These are phyloP conservation scores for Solenopsis invicta DNA, from an alignment of 1,140 invertebrate species.

Conservation along the genomic window DNA sequence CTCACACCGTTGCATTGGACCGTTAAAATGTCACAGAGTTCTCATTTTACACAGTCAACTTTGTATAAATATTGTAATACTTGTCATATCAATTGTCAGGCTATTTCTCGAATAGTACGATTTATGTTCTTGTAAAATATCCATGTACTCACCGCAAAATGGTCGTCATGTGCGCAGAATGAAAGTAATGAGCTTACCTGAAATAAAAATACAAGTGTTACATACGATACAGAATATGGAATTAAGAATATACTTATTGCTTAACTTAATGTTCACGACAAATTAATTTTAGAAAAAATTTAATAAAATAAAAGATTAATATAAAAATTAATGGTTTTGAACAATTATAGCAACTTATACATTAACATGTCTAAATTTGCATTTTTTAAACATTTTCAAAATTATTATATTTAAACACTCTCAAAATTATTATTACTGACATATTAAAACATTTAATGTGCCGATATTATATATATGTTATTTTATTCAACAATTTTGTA, in stretches of 20 bases:
- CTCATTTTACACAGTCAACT: neutral
- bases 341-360: neutral
- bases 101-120: too few relatives aligned
- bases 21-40: neutral
- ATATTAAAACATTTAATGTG: neutral
- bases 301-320: neutral
- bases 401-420: neutral
- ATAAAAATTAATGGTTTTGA: neutral
- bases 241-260: neutral
- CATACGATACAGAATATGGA: too few relatives aligned
- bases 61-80: conserved; percentile 1
- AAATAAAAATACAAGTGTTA: conserved; percentile 34
- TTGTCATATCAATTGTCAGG: neutral
- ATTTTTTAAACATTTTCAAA: neutral
- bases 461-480: neutral
- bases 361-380: neutral
- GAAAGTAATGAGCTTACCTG: conserved; percentile 65
- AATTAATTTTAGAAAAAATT: conserved; percentile 20
- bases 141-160: conserved; percentile 66
- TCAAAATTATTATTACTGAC: neutral
- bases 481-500: neutral
- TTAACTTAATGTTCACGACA: neutral
- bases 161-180: neutral
- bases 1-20: neutral
- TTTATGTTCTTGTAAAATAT: conserved; percentile 2